Evolutionary conservation across 2,113 vertebrate species (phyloP), one percentile per base, ranked within the genome.

Genomic region (Phaetusa simplex): DNA sequence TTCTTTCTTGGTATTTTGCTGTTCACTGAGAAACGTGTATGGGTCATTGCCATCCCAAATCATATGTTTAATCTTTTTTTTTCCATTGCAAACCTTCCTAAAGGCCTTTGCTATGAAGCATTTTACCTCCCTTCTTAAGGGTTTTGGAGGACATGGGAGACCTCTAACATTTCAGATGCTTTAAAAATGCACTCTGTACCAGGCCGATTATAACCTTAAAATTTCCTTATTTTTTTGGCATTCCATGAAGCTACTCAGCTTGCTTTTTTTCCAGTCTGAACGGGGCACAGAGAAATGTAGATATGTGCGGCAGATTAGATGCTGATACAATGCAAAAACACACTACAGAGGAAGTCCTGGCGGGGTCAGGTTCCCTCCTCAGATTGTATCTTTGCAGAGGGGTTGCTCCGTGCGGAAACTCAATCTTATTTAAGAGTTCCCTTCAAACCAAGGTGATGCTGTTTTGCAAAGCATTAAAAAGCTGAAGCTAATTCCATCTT

Each of bases 261-360:
- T 92, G 65, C 11, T 47, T 49, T 45, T 88, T 88, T 83, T 36
- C 53, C 12, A 6, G 40, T 62, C 59, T 76, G 83, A 70, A 59
- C 26, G 70, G 78, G 34, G 76, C 77, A 53, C 70, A 72, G 89
- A 80, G 90, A 91, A 76, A 18, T 56, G 74, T 4, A 92, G 93
- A 91, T 96, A 55, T 89, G 69, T 76, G 82, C 71, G 74, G 49
- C 86, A 94, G 95, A 94, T 87, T 91, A 92, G 89, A 80, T 86
- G 86, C 72, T 84, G 93, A 82, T 92, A 89, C 88, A 90, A 86
- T 66, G 70, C 88, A 96, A 95, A 95, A 95, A 95, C 92, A 76
- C 49, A 67, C 27, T 70, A 6, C 59, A 93, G 96, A 97, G 96
- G 94, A 97, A 97, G 93, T 93, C 76, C 88, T 90, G 82, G 53